Evolutionary conservation across 2,113 vertebrate genomes (phyloP).

Genomic region (Daubentonia madagascariensis): DNA sequence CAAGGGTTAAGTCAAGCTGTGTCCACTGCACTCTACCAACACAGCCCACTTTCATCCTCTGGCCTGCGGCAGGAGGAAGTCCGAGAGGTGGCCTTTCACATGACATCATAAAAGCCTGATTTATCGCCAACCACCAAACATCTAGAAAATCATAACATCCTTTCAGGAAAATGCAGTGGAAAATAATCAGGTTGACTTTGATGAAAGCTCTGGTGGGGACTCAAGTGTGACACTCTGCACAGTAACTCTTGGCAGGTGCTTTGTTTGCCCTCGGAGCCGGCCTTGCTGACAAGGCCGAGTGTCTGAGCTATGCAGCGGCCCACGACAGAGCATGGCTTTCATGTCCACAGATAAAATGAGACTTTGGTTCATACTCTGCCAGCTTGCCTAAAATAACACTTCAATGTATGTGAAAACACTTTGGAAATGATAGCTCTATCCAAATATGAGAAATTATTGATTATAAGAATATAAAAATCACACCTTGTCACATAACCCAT

Average conservation of each 20-base stretch:
- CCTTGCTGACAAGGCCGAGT: background rate
- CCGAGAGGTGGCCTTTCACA: conserved; percentile 89
- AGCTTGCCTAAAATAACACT: background rate
- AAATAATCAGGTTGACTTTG: conserved; percentile 95
- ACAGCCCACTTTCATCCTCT: conserved; percentile 81
- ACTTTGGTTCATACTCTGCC: background rate
- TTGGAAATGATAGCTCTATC: background rate
- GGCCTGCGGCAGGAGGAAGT: conserved; percentile 85
- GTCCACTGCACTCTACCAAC: conserved; percentile 58
- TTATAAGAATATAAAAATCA: background rate
- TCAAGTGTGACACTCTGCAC: conserved; percentile 81
- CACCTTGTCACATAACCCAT: background rate
- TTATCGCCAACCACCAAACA: conserved; percentile 94
- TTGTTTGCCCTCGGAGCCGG: conserved; percentile 20
- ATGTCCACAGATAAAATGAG: conserved; percentile 57
- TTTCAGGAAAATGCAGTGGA: conserved; percentile 98
- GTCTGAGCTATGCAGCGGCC: background rate
- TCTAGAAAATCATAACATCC: conserved; percentile 99
- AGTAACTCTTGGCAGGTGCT: conserved; percentile 81
- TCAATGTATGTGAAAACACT: background rate
- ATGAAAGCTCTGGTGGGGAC: conserved; percentile 88
- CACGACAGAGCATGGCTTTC: background rate
- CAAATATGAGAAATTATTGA: background rate
- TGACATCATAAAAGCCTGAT: conserved; percentile 97
- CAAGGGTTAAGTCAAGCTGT: conserved; percentile 77